These are phyloP conservation scores for Heterohyrax brucei DNA, from an alignment of 2,797 vertebrate genomes.

Conservation along the genomic window DNA sequence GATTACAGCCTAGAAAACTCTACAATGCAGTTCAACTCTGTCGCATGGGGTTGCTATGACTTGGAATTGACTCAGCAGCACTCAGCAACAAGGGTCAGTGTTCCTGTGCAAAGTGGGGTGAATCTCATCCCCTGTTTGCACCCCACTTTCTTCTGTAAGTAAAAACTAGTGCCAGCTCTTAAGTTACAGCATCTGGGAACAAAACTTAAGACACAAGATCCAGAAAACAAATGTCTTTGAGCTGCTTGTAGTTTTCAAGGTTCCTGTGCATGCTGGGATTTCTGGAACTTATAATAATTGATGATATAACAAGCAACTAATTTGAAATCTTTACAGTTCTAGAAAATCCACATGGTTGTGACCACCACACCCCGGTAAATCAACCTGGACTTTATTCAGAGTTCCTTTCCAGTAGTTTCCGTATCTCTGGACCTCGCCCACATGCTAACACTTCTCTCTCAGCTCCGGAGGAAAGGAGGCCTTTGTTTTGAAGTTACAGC, in stretches of 20 bases:
- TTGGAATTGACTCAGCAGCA: no score
- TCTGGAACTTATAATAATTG: constrained; percentile 64
- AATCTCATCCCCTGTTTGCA: no score
- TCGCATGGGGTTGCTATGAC: no score
- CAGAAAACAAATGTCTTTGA: constrained; percentile 23
- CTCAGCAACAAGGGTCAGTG: background rate
- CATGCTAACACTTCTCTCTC: background rate
- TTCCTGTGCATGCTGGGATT: background rate
- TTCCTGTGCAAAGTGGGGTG: background rate
- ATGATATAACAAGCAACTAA: constrained; percentile 42
- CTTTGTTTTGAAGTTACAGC: constrained; percentile 1
- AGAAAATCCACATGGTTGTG: constrained; percentile 20
- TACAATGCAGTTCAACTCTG: no score
- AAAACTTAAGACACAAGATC: background rate
- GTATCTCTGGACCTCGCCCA: background rate
- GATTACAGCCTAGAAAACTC: no score
- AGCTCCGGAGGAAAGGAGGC: background rate
- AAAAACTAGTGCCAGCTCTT: background rate
- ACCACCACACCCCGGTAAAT: constrained; percentile 2
- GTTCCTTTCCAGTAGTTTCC: constrained; percentile 29
- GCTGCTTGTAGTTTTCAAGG: background rate
- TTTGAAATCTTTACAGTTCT: constrained; percentile 67
- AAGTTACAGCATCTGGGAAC: constrained; percentile 19
- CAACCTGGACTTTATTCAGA: background rate
- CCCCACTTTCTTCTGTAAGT: background rate